These are phyloP conservation scores for Coelopa pilipes DNA, from an alignment of 2,888 invertebrate genomes.

Conservation along the genomic window DNA sequence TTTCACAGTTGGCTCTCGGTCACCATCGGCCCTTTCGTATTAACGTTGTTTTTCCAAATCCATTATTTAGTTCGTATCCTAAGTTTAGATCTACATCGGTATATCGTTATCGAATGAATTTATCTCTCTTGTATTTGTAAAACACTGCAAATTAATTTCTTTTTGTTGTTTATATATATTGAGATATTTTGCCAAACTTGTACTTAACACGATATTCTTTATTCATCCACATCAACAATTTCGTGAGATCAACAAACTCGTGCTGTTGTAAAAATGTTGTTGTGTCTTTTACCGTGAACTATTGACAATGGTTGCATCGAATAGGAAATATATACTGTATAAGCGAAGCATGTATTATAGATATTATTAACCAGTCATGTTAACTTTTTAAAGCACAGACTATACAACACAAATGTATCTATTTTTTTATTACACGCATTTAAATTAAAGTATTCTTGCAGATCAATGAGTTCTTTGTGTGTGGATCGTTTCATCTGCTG, in stretches of 20 bases:
- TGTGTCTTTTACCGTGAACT: no score
- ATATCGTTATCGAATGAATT: slow-evolving; percentile 42
- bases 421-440: slow-evolving; percentile 29
- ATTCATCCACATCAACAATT: no score
- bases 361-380: not conserved
- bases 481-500: no score
- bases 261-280: no score
- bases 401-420: slow-evolving; percentile 6
- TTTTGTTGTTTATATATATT: not conserved
- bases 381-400: not conserved
- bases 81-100: slow-evolving; percentile 36
- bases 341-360: not conserved
- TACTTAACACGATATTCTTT: slow-evolving; percentile 9
- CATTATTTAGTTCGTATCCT: not conserved
- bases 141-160: not conserved
- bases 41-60: slow-evolving; percentile 52
- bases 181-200: slow-evolving; percentile 1
- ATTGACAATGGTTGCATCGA: no score
- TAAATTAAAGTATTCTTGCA: slow-evolving; percentile 3
- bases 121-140: slow-evolving; percentile 7
- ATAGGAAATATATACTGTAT: not conserved
- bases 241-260: no score
- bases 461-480: no score
- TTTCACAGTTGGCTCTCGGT: slow-evolving; percentile 86
- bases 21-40: slow-evolving; percentile 76